phyloP scores from a whole-genome alignment of 2,888 invertebrate genomes.

The Coleophora flavipennella region DNA sequence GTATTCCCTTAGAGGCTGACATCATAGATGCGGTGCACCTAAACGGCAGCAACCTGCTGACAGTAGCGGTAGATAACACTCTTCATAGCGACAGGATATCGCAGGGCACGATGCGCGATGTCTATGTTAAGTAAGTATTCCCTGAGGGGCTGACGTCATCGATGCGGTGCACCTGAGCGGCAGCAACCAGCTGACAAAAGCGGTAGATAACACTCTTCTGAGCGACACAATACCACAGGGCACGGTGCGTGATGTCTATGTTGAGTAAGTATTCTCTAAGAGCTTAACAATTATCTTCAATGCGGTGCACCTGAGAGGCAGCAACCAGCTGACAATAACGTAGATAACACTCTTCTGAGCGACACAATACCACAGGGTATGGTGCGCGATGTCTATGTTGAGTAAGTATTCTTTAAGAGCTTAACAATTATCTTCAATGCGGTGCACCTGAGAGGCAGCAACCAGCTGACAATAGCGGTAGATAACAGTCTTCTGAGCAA shows the following conservation, averaged over 20 bases:
- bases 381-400: no score
- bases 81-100: background rate
- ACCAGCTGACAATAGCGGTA: slow-evolving; percentile 91
- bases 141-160: no score
- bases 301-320: slow-evolving; percentile 4
- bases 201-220: background rate
- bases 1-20: no score
- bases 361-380: background rate
- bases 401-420: slow-evolving; percentile 70
- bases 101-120: background rate
- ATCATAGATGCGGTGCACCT: background rate
- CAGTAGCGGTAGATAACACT: background rate
- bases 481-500: slow-evolving; percentile 92
- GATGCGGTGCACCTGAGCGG: slow-evolving; percentile 3
- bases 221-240: background rate
- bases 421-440: slow-evolving; percentile 82
- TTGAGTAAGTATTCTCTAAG: no score
- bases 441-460: slow-evolving; percentile 78
- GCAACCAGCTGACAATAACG: slow-evolving; percentile 6
- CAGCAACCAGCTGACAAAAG: slow-evolving; percentile 6
- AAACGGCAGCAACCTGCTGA: slow-evolving; percentile 10
- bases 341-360: background rate
- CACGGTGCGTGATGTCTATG: no score
- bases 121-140: no score
- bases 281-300: no score